Percentiles rank a stretch among this genome's conserved stretches.
Conservation (phyloP, 2,888 invertebrate genomes). For the Dimorphilus gyrociliatus region DNA sequence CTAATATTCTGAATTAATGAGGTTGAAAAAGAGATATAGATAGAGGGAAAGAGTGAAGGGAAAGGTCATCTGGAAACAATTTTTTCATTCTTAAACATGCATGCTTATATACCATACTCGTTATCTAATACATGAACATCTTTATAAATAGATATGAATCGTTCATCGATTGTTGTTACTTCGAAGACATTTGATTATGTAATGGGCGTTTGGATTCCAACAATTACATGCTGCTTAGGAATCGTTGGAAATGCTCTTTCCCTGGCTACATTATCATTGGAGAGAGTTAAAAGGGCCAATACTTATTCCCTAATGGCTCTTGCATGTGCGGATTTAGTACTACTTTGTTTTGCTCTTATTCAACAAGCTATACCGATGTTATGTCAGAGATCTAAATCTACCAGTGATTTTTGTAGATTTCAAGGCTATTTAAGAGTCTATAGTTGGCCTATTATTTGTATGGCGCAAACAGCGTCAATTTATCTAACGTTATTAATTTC, state of each 20-base stretch:
- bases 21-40: no score
- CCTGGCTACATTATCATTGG: conserved; percentile 8
- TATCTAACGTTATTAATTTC: conserved; percentile 32
- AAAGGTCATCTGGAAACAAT: conserved; percentile 1
- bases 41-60: no score
- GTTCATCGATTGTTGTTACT: not conserved
- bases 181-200: conserved; percentile 7
- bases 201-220: conserved; percentile 12
- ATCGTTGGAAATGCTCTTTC: conserved; percentile 11
- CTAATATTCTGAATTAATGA: no score
- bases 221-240: conserved; percentile 9
- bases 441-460: conserved; percentile 13
- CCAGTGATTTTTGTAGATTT: conserved; percentile 8
- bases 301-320: conserved; percentile 11
- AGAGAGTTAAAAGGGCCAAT: conserved; percentile 7
- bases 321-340: conserved; percentile 10
- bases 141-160: not conserved
- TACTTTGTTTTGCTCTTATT: conserved; percentile 9
- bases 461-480: conserved; percentile 19
- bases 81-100: conserved; percentile 4
- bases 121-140: conserved; percentile 1
- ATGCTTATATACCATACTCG: conserved; percentile 3
- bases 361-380: conserved; percentile 9
- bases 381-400: conserved; percentile 1
- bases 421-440: conserved; percentile 11